Base-by-base conservation (phyloP, 1,140 invertebrate species). In the Philaenus spumarius region DNA sequence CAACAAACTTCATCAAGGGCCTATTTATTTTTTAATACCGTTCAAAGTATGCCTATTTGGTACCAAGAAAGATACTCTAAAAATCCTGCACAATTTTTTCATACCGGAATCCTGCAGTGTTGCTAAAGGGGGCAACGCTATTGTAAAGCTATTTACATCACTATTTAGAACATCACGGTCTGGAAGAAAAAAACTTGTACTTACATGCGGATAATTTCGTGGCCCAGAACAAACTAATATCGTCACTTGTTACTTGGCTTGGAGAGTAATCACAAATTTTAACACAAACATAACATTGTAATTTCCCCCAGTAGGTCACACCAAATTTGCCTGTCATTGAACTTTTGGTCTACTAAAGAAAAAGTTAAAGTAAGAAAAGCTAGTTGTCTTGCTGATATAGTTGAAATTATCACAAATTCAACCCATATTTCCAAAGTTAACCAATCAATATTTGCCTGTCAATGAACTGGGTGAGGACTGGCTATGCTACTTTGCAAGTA, bases 131-230 rank as follows among this genome's bases (percentile, higher is more conserved):
- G 53, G 51, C 19, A 61, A 63, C 46, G 30, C 54, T 17, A 48
- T 63, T 39, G 48, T 63, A 7, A 63, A n/a, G 62, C 20, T 37
- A 26, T 30, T 15, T 63, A 1, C 62, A 63, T 42, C 26, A 63
- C 37, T 61, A 61, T 40, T 53, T 63, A 2, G 56, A 63, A 51
- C 50, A 47, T 34, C 19, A 58, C 26, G 26, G 43, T 46, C n/a
- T 20, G 15, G 55, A 48, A 11, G 56, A 63, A 55, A 37, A 34
- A 26, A 45, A 34, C 6, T 17, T 48, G 9, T 20, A 5, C 6
- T 24, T 48, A 22, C 59, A 63, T 53, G 62, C 62, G 1, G 62
- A 63, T 17, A 63, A 63, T 39, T 63, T 47, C 56, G 40, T 45
- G 42, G 61, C 40, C 12, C 61, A 62, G 17, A 62, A 62, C 35